These are phyloP conservation scores for Macrosoma leucophasiata DNA, from an alignment of 2,888 invertebrate species.

Conservation along the genomic window DNA sequence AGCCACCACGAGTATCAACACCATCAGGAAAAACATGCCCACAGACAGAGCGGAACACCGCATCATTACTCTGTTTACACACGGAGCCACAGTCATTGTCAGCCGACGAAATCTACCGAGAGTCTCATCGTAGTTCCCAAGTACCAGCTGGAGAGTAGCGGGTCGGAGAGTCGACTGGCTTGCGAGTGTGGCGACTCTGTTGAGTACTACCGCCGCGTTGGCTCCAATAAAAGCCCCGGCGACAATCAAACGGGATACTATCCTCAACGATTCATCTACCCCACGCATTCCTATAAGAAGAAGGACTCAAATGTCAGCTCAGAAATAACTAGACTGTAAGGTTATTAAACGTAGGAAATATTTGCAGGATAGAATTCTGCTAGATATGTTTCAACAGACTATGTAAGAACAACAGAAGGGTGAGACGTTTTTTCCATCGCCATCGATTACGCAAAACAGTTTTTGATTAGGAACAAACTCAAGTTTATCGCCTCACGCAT, in stretches of 20 bases:
- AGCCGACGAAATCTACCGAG: slow-evolving; percentile 87
- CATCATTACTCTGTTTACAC: slow-evolving; percentile 66
- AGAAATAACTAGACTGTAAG: slow-evolving; percentile 82
- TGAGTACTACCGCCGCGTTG: slow-evolving; percentile 57
- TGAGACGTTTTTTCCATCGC: no score
- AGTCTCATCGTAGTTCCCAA: slow-evolving; percentile 82
- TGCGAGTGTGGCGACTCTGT: slow-evolving; percentile 80
- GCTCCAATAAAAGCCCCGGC: slow-evolving; percentile 45
- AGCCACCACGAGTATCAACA: slow-evolving; percentile 69
- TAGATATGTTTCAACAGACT: no score
- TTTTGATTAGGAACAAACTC: no score
- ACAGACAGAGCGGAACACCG: slow-evolving; percentile 58
- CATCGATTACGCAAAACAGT: no score
- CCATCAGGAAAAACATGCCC: slow-evolving; percentile 56
- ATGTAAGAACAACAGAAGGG: no score
- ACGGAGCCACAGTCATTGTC: slow-evolving; percentile 71
- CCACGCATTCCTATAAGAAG: slow-evolving; percentile 67
- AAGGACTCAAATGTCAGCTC: slow-evolving; percentile 78
- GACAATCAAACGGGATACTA: slow-evolving; percentile 57
- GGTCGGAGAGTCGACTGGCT: slow-evolving; percentile 80
- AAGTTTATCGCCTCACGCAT: no score
- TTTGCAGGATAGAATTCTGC: no score
- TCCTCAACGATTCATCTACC: slow-evolving; percentile 65
- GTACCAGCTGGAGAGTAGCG: slow-evolving; percentile 75
- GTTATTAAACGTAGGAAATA: no score